Evolutionary conservation across 2,888 invertebrate genomes (phyloP).

Genomic region (Charanyca ferruginea): DNA sequence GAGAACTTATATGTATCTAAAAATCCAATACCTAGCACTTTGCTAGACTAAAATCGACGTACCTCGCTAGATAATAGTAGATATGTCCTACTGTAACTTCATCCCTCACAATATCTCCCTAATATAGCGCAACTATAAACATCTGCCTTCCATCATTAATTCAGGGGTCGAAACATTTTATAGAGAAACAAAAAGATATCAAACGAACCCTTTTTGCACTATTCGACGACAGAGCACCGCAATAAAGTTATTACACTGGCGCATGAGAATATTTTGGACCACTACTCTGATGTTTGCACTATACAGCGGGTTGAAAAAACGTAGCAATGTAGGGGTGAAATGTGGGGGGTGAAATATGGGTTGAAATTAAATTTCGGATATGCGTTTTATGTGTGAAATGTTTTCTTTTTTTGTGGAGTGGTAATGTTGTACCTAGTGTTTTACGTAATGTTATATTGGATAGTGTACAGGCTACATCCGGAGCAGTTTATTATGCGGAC

Average conservation of each 20-base stretch:
- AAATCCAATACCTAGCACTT: no score
- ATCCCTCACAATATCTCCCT: background rate
- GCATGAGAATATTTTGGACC: slow-evolving; percentile 52
- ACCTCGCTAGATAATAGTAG: background rate
- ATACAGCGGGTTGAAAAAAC: slow-evolving; percentile 60
- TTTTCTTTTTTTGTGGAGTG: slow-evolving; percentile 13
- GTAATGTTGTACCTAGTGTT: slow-evolving; percentile 23
- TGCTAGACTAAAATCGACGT: background rate
- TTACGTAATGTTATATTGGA: background rate
- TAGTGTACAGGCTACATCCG: no score
- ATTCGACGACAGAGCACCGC: slow-evolving; percentile 45
- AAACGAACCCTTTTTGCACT: slow-evolving; percentile 57
- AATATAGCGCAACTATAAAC: slow-evolving; percentile 5
- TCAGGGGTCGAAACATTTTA: slow-evolving; percentile 53
- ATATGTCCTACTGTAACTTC: background rate
- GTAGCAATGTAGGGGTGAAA: slow-evolving; percentile 39
- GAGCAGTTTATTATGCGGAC: no score
- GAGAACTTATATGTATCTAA: no score
- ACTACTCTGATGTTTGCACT: slow-evolving; percentile 34
- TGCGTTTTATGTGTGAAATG: slow-evolving; percentile 47
- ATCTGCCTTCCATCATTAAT: slow-evolving; percentile 48
- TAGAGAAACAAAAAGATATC: slow-evolving; percentile 49
- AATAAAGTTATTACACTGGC: slow-evolving; percentile 62
- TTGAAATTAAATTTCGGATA: slow-evolving; percentile 45
- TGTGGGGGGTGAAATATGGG: slow-evolving; percentile 50